phyloP scores from a whole-genome alignment of 2,113 vertebrate species.

The Phylloscopus trochiloides region DNA sequence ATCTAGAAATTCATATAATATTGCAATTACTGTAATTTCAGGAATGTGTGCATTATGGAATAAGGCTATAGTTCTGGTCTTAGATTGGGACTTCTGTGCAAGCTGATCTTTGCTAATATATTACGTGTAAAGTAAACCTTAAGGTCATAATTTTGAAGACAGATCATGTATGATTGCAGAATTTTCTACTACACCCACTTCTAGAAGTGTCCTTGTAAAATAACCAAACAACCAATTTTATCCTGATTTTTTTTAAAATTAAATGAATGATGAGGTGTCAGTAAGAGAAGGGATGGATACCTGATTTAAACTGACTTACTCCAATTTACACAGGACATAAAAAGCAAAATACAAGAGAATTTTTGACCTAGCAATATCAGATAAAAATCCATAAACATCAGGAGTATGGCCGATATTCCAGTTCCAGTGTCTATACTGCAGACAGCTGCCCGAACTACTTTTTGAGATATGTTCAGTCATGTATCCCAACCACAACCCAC shows the following conservation, averaged over 20 bases:
- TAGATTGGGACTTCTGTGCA: background rate
- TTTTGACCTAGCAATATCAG: background rate
- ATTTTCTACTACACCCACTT: background rate
- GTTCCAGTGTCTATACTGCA: background rate
- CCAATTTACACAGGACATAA: background rate
- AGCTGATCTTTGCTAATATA: background rate
- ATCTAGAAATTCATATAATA: background rate
- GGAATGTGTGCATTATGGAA: background rate
- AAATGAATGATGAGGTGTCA: background rate
- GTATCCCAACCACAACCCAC: background rate
- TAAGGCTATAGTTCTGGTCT: background rate
- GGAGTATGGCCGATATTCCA: background rate
- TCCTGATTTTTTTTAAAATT: background rate
- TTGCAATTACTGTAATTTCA: background rate
- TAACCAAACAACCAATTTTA: background rate
- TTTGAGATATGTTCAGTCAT: background rate
- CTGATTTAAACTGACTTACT: background rate
- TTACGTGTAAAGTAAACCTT: background rate
- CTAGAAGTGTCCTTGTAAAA: background rate
- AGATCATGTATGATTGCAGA: background rate
- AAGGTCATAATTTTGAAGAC: background rate
- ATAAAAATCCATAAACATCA: background rate
- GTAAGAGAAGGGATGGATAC: background rate
- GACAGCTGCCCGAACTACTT: background rate
- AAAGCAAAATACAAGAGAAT: background rate